A percentile compares a stretch with the other conserved stretches of the same genome.
Evolutionary conservation across 1,140 invertebrate species (phyloP).

Genomic region (Bombus superbus): DNA sequence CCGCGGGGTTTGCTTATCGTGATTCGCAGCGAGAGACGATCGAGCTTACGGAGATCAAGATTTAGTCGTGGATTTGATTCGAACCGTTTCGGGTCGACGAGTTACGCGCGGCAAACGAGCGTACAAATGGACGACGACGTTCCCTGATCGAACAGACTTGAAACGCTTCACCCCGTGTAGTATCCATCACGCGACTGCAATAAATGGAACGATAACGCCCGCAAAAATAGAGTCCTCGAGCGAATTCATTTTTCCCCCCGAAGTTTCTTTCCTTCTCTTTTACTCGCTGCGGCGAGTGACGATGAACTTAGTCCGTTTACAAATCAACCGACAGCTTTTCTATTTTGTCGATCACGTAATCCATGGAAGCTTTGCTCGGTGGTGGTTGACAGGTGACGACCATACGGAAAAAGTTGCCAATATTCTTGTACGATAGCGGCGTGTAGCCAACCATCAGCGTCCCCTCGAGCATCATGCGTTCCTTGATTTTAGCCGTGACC

Average conservation of each 20-base stretch:
- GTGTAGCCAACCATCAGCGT: constrained; percentile 94
- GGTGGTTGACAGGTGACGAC: constrained; percentile 91
- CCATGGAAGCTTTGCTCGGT: constrained; percentile 84
- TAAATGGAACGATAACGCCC: constrained; percentile 15
- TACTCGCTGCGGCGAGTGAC: too few species aligned
- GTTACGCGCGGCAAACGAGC: neutral
- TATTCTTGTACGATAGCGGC: constrained; percentile 86
- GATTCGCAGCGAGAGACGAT: neutral
- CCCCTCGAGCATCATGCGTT: constrained; percentile 89
- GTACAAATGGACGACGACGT: neutral
- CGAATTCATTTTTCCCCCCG: neutral
- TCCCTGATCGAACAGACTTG: neutral
- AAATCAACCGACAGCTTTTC: constrained; percentile 83
- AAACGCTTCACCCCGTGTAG: neutral
- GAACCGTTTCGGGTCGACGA: neutral
- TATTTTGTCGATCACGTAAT: constrained; percentile 86
- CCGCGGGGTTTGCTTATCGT: too few species aligned
- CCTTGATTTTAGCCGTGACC: constrained; percentile 93
- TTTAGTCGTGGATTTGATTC: neutral
- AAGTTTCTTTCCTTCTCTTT: neutral
- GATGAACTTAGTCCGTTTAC: constrained; percentile 48
- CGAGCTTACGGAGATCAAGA: neutral
- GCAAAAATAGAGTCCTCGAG: neutral
- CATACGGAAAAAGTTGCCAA: constrained; percentile 94
- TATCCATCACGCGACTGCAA: neutral